Base-by-base conservation (phyloP, 2,888 invertebrate genomes). In the Phanerotoma sp. region DNA sequence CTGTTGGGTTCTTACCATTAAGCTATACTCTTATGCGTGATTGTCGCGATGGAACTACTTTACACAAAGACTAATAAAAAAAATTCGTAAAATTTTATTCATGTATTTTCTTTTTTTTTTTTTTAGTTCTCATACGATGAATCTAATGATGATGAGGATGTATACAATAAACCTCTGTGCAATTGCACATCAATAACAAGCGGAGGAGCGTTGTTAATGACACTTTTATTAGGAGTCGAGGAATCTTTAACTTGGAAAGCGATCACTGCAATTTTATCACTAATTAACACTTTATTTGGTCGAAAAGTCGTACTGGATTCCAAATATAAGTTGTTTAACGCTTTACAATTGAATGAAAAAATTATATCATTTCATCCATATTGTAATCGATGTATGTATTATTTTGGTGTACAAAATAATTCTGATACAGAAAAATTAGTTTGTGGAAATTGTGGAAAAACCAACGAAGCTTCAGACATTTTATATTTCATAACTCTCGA, bases 271-370 rank as follows among this genome's bases (percentile, higher is more conserved):
- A 30, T 21, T 20, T 54, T 11, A 25, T 10, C 10, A n/a, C 37
- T 41, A 20, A 48, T 54, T 13, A 54, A 54, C 20, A n/a, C 11
- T 21, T 40, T 54, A 21, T 54, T 48, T 25, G 33, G 32, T 10
- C 30, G 16, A 4, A 22, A 46, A 30, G 42, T 33, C 6, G 22
- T 54, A 15, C 54, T 40, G n/a, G 42, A 25, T 13, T 28, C 54
- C n/a, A 54, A 54, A 21, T 37, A 54, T 28, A 48, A 40, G 21
- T n/a, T 54, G 30, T 54, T 54, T n/a, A 38, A 54, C 30, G 5
- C 7, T 11, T 33, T 33, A 11, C 33, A 7, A n/a, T 13, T 13
- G 5, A 7, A 7, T 11, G n/a, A 33, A 7, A n/a, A 33, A 11
- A 4, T 33, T n/a, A 33, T 33, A 3, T n/a, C 33, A 15, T 33